Base-by-base conservation (phyloP, 1,140 invertebrate genomes). In the Cydia pomonella region DNA sequence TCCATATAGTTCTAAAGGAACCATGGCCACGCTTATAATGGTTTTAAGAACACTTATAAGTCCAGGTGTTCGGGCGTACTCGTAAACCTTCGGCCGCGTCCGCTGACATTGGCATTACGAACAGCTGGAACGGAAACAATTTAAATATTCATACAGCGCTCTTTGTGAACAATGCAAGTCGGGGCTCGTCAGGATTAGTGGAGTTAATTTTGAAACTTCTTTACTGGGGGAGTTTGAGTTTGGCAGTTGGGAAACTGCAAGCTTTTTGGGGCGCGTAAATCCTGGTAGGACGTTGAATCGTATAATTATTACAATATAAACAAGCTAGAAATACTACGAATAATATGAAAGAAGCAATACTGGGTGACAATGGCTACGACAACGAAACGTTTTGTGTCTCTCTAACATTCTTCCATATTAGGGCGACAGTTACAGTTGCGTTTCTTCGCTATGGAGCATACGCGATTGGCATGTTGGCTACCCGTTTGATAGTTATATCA, bases 1-100 rank as follows among this genome's bases (percentile, higher is more conserved):
- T 47, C 16, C 44, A 0, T 47, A 47, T 16, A n/a, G 5, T 13
- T 16, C 44, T 47, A 38, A 47, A 13, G 44, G 16, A 4, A 47
- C 44, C 16, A 13, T n/a, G 3, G 44, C 7, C 6, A n/a, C 1
- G n/a, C 50, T 53, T 53, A 21, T 21, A 18, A 6, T 53, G 50
- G 50, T 53, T 53, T 38, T 38, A 38, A 38, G 33, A 38, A 9
- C 9, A 7, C 41, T 44, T 12, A 44, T 44, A 44, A 44, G 41
- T 87, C 75, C 81, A 84, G 80, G 79, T 81, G 64, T 63, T 83
- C 82, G 84, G 75, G 63, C 47, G 25, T 33, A 64, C 74, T 27
- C 64, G 64, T 18, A 3, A 27, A 18, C 5, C 64, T 69, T 69
- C 64, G 64, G 64, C 5, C 29, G 18, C 29, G 64, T 5, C 41